Evolutionary conservation across 2,888 invertebrate genomes (phyloP).

Genomic region (Pseudococcus jackbeardsleyi): DNA sequence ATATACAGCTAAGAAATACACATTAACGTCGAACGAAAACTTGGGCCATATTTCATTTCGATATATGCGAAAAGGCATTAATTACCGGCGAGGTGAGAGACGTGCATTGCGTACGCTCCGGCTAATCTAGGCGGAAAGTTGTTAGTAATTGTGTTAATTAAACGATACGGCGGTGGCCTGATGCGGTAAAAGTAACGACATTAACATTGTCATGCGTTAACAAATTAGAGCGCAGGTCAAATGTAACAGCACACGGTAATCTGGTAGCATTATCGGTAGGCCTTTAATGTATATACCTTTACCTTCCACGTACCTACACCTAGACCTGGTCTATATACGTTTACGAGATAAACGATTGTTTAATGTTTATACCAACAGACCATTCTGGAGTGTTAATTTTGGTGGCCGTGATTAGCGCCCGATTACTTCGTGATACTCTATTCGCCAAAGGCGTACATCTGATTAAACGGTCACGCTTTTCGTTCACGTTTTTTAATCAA

Average conservation of each 20-base stretch:
- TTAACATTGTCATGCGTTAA: constrained; percentile 37
- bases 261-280: constrained; percentile 50
- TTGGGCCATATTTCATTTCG: constrained; percentile 1
- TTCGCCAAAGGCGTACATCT: constrained; percentile 35
- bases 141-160: constrained; percentile 45
- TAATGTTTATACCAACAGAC: constrained; percentile 4
- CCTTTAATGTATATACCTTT: background rate
- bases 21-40: constrained; percentile 3
- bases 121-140: constrained; percentile 31
- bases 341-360: constrained; percentile 41
- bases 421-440: constrained; percentile 25
- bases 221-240: constrained; percentile 44
- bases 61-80: constrained; percentile 2
- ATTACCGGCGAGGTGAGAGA: background rate
- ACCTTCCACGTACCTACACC: background rate
- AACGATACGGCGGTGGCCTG: constrained; percentile 23
- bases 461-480: constrained; percentile 57
- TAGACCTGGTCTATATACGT: background rate
- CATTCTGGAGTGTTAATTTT: constrained; percentile 16
- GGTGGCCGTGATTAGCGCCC: constrained; percentile 34
- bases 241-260: constrained; percentile 41
- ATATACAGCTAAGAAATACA: background rate
- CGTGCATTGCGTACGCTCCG: background rate
- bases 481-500: constrained; percentile 60
- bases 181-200: constrained; percentile 13